phyloP scores from a whole-genome alignment of 2,888 invertebrate species.

The Yponomeuta malinellus region DNA sequence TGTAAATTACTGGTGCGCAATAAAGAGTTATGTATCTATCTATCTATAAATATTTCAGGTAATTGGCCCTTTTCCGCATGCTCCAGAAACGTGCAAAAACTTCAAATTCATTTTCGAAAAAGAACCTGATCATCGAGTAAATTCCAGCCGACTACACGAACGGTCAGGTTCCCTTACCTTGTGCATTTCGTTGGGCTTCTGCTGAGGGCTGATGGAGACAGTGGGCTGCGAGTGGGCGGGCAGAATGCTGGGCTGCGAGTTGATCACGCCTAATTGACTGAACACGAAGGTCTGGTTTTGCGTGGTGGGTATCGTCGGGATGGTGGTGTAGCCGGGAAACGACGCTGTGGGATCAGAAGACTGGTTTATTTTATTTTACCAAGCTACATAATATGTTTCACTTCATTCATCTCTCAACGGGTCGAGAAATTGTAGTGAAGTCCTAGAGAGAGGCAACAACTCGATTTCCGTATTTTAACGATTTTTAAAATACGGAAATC shows the following conservation, averaged over 20 bases:
- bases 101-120: not conserved
- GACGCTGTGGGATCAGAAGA: conserved; percentile 48
- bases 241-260: conserved; percentile 80
- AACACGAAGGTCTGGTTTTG: conserved; percentile 87
- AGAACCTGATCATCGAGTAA: too few species aligned
- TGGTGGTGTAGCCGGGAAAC: conserved; percentile 86
- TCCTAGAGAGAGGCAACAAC: too few species aligned
- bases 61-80: not conserved
- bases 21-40: too few species aligned
- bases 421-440: too few species aligned
- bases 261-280: conserved; percentile 82
- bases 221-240: conserved; percentile 76
- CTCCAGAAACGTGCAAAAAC: not conserved
- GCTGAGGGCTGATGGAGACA: conserved; percentile 69
- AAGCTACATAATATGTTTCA: not conserved
- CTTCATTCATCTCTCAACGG: not conserved
- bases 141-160: not conserved
- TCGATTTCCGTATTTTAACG: too few species aligned
- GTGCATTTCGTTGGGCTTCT: conserved; percentile 79
- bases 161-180: conserved; percentile 64
- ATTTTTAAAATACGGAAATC: too few species aligned
- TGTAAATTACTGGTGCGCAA: too few species aligned
- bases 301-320: conserved; percentile 85
- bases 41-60: too few species aligned
- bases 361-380: not conserved